Conservation (phyloP, 2,888 invertebrate genomes). For the Pterostichus niger region DNA sequence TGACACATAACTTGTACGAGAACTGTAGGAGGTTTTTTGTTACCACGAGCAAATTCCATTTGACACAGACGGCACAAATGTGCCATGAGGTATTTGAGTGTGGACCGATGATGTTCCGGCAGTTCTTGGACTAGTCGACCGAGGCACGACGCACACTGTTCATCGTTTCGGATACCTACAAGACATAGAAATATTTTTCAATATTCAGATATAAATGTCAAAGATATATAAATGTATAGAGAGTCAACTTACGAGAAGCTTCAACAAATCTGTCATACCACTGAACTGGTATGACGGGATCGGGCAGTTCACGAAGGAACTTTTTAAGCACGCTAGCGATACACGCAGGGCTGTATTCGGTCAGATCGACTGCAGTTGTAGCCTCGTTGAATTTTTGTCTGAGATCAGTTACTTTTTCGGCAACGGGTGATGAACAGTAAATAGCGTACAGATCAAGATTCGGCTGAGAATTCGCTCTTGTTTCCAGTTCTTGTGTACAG, state of each 20-base stretch:
- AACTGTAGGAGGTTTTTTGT: conserved; percentile 83
- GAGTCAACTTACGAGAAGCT: conserved; percentile 74
- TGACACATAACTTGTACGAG: conserved; percentile 86
- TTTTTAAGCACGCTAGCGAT: conserved; percentile 84
- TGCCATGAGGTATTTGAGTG: conserved; percentile 83
- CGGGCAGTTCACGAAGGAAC: conserved; percentile 86
- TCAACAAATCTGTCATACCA: conserved; percentile 86
- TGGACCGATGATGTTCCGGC: conserved; percentile 82
- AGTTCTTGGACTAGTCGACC: conserved; percentile 80
- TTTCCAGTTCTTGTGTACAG: conserved; percentile 82
- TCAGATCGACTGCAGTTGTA: conserved; percentile 76
- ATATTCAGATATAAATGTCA: conserved; percentile 16
- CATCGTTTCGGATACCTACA: conserved; percentile 78
- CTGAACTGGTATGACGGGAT: conserved; percentile 87
- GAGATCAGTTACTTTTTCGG: conserved; percentile 81
- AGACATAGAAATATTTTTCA: conserved; percentile 49
- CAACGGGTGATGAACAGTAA: conserved; percentile 82
- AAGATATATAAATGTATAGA: conserved; percentile 7
- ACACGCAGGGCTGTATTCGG: conserved; percentile 78
- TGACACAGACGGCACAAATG: conserved; percentile 86
- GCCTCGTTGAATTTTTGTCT: conserved; percentile 79
- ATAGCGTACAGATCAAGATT: conserved; percentile 83
- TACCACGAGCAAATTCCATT: conserved; percentile 82
- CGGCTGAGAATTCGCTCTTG: conserved; percentile 77
- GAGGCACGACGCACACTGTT: conserved; percentile 80